Percentiles rank a stretch among this genome's conserved stretches.
Conservation (phyloP, 2,113 vertebrate genomes). For the Empidonax traillii region DNA sequence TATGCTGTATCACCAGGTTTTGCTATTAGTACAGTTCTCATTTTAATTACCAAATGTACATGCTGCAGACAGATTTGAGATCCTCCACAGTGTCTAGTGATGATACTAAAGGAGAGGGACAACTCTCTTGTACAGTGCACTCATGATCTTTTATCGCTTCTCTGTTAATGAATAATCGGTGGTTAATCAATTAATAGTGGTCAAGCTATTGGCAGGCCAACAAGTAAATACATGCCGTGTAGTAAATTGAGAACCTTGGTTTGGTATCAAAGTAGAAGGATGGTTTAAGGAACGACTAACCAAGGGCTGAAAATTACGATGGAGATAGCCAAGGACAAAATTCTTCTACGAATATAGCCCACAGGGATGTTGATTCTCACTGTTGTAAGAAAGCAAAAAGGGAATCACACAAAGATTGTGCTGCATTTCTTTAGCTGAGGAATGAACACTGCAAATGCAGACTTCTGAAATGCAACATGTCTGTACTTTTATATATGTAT, state of each 20-base stretch:
- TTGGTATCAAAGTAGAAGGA: neutral
- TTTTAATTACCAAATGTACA: neutral
- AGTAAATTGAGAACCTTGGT: neutral
- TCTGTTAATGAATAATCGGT: neutral
- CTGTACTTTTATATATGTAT: neutral
- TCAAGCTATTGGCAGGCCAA: slow-evolving; percentile 1
- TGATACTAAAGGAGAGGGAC: neutral
- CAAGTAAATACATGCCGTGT: neutral
- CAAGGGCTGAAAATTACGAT: neutral
- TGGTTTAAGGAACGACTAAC: neutral
- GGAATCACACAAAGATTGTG: neutral
- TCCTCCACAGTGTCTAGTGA: neutral
- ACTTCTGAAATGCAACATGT: neutral
- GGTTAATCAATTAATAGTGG: slow-evolving; percentile 25
- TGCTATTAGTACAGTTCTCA: neutral
- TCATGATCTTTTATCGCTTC: neutral
- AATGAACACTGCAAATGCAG: neutral
- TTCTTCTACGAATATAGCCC: neutral
- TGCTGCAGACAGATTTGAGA: neutral
- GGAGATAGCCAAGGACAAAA: neutral
- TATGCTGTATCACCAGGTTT: neutral
- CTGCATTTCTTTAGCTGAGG: neutral
- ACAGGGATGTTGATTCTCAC: neutral
- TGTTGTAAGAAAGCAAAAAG: neutral
- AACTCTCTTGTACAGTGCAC: neutral